Conservation (phyloP, 2,888 invertebrate genomes). For the Cyclophora albipunctata region DNA sequence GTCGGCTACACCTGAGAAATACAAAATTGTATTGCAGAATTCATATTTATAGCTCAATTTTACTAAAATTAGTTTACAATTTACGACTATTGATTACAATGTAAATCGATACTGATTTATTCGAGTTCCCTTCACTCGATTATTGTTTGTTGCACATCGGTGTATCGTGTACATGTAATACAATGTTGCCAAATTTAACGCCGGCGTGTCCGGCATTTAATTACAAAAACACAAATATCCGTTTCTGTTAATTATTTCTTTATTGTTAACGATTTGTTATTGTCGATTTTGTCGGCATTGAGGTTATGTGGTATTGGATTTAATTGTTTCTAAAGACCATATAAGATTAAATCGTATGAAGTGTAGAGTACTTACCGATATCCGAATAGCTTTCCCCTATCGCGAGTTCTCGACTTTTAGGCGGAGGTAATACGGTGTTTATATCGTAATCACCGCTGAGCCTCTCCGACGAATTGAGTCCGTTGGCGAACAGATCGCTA, state of each 20-base stretch:
- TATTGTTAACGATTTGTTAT: too few species aligned
- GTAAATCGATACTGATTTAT: background rate
- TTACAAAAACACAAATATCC: too few species aligned
- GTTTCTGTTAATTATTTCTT: too few species aligned
- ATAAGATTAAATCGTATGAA: too few species aligned
- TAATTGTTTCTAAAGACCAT: too few species aligned
- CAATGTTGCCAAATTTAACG: background rate
- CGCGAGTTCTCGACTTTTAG: slow-evolving; percentile 66
- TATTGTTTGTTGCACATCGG: slow-evolving; percentile 5
- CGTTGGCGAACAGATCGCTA: slow-evolving; percentile 63
- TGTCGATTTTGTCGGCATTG: too few species aligned
- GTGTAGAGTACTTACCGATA: slow-evolving; percentile 48
- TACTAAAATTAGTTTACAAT: too few species aligned
- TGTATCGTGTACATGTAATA: slow-evolving; percentile 10
- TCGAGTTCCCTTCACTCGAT: slow-evolving; percentile 12
- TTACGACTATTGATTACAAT: background rate
- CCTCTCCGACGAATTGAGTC: slow-evolving; percentile 49
- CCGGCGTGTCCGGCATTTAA: too few species aligned
- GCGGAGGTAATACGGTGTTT: slow-evolving; percentile 65
- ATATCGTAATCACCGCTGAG: slow-evolving; percentile 70
- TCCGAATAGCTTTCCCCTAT: slow-evolving; percentile 73
- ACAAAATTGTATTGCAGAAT: too few species aligned
- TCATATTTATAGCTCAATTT: too few species aligned
- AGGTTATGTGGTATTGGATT: too few species aligned
- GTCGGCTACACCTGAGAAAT: slow-evolving; percentile 65